A percentile compares a stretch with the other conserved stretches of the same genome.
phyloP scores from a whole-genome alignment of 2,797 vertebrate genomes.

The Xenops minutus region DNA sequence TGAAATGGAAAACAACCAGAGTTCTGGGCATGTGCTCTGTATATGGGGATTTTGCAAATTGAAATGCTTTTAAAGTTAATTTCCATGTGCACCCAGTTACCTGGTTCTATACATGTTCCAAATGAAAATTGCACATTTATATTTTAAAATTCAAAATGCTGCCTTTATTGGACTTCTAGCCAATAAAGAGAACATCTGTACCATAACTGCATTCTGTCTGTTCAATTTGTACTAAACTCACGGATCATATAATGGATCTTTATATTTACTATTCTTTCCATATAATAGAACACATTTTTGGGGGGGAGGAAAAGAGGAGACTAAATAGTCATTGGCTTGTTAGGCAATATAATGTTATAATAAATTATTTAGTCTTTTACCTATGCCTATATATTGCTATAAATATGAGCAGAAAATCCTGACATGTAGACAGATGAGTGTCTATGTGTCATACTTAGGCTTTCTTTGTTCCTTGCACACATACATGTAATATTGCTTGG shows the following conservation, averaged over 20 bases:
- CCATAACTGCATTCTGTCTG: constrained; percentile 18
- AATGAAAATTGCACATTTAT: constrained; percentile 56
- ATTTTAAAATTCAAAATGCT: constrained; percentile 56
- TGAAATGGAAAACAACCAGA: constrained; percentile 64
- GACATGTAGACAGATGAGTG: not conserved
- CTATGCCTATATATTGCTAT: not conserved
- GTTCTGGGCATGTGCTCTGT: constrained; percentile 10
- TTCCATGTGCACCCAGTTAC: constrained; percentile 67
- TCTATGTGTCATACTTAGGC: not conserved
- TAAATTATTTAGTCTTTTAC: not conserved
- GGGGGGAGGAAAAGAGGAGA: not conserved
- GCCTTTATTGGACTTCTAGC: constrained; percentile 43
- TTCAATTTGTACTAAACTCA: constrained; percentile 43
- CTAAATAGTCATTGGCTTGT: not conserved
- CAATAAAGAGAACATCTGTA: constrained; percentile 60
- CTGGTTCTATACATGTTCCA: constrained; percentile 39
- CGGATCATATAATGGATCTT: not conserved
- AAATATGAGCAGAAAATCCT: not conserved
- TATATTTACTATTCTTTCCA: constrained; percentile 40
- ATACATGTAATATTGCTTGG: not conserved
- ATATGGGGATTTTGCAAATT: constrained; percentile 59
- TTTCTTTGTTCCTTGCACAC: not conserved
- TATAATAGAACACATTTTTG: not conserved
- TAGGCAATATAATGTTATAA: not conserved
- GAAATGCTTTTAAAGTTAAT: constrained; percentile 51